Percentiles rank a stretch among this genome's conserved stretches.
Conservation (phyloP, 2,113 vertebrate genomes). For the Varanus komodoensis region DNA sequence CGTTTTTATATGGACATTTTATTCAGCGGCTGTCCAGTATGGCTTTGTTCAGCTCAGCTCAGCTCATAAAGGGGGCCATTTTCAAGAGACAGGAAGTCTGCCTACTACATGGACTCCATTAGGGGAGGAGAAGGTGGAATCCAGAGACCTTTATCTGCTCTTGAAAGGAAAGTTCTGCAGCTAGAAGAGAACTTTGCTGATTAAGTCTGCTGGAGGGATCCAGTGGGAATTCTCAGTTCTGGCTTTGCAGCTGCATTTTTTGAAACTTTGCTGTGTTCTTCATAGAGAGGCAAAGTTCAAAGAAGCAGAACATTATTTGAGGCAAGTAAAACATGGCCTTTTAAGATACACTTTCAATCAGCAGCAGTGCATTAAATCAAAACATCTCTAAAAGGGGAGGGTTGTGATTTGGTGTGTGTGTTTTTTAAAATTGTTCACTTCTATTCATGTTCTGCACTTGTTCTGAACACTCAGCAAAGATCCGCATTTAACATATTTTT, state of each 20-base stretch:
- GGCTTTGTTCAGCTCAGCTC: accelerated
- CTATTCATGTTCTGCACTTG: constrained; percentile 9
- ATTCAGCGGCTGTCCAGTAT: constrained; percentile 38
- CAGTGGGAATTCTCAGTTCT: constrained; percentile 55
- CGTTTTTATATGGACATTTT: background rate
- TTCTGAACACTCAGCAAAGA: constrained; percentile 31
- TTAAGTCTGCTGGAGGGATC: constrained; percentile 58
- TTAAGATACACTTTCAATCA: constrained; percentile 67
- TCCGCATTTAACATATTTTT: background rate
- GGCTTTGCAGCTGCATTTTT: constrained; percentile 55
- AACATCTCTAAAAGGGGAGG: constrained; percentile 8
- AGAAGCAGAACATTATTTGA: constrained; percentile 69
- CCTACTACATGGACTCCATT: background rate
- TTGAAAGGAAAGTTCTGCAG: constrained; percentile 45
- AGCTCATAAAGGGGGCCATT: background rate
- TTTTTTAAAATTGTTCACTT: constrained; percentile 31
- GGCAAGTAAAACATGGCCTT: constrained; percentile 67
- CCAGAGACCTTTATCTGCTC: background rate
- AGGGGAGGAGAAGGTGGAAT: background rate
- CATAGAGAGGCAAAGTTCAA: constrained; percentile 65
- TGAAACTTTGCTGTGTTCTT: constrained; percentile 60
- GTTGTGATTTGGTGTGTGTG: background rate
- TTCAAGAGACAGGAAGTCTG: constrained; percentile 27
- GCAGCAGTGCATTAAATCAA: constrained; percentile 33
- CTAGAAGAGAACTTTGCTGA: constrained; percentile 59